A percentile compares a stretch with the other conserved stretches of the same genome.
Conservation (phyloP, 1,140 invertebrate species). For the Holotrichia oblita region DNA sequence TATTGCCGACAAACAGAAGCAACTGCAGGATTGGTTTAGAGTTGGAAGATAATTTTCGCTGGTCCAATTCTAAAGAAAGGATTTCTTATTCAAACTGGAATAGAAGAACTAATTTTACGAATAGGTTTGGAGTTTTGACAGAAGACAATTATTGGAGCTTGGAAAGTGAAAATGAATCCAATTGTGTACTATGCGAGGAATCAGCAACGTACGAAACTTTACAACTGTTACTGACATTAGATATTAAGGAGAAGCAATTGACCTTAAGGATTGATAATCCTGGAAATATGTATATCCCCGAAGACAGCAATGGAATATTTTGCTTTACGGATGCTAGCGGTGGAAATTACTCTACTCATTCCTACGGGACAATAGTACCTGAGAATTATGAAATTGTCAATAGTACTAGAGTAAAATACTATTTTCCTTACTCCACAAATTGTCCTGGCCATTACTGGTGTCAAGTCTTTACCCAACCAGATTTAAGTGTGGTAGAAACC, state of each 20-base stretch:
- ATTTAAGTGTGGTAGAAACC: conserved; percentile 19
- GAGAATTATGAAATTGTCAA: conserved; percentile 1
- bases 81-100: conserved; percentile 43
- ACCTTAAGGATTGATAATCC: conserved; percentile 22
- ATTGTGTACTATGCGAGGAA: conserved; percentile 40
- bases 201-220: background rate
- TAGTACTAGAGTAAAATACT: background rate
- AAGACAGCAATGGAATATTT: conserved; percentile 16
- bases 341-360: background rate
- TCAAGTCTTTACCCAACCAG: conserved; percentile 38
- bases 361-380: background rate
- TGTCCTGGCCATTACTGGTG: conserved; percentile 46
- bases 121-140: conserved; percentile 28
- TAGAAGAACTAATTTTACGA: conserved; percentile 35
- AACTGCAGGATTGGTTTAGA: conserved; percentile 33
- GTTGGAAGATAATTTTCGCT: conserved; percentile 9
- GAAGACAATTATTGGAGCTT: conserved; percentile 28
- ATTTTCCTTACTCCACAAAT: conserved; percentile 2
- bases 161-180: background rate
- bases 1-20: background rate
- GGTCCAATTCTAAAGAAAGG: conserved; percentile 39
- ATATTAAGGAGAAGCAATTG: conserved; percentile 8
- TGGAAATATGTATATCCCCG: background rate
- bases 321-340: conserved; percentile 30
- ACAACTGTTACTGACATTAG: background rate